phyloP scores from a whole-genome alignment of 2,113 vertebrate species.

The Rhombomys opimus region DNA sequence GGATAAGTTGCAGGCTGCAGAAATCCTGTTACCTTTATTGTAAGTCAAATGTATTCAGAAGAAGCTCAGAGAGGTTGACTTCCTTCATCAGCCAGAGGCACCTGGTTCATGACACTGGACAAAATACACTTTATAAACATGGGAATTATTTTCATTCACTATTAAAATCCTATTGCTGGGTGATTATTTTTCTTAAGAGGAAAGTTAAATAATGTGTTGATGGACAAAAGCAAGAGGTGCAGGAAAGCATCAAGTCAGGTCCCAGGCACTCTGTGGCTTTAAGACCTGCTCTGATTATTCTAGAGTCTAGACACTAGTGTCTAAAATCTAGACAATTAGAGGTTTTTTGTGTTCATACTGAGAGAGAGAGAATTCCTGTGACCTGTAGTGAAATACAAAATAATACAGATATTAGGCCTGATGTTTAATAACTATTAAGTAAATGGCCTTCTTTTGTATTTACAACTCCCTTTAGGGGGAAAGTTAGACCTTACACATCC shows the following conservation, averaged over 20 bases:
- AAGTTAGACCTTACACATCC: not conserved
- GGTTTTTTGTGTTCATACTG: not conserved
- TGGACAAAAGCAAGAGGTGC: not conserved
- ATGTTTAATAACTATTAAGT: not conserved
- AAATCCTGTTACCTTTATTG: slow-evolving; percentile 55
- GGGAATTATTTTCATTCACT: slow-evolving; percentile 24
- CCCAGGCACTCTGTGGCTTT: not conserved
- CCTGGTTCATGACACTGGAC: not conserved
- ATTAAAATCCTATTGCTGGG: not conserved
- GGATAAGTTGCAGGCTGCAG: slow-evolving; percentile 35
- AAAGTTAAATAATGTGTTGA: not conserved
- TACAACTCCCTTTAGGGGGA: not conserved
- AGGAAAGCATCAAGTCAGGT: not conserved
- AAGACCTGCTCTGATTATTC: not conserved
- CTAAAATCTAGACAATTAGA: not conserved
- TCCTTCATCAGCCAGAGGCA: not conserved
- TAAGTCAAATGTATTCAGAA: slow-evolving; percentile 64
- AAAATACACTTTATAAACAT: slow-evolving; percentile 32
- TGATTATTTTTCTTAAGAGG: not conserved
- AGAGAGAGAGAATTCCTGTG: not conserved
- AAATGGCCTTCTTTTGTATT: not conserved
- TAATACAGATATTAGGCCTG: not conserved
- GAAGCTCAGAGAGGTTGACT: slow-evolving; percentile 4
- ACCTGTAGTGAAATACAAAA: not conserved
- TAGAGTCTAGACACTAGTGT: not conserved